Evolutionary conservation across 2,888 invertebrate species (phyloP), one percentile per base, ranked within the genome.

Genomic region (Psylliodes chrysocephalus): DNA sequence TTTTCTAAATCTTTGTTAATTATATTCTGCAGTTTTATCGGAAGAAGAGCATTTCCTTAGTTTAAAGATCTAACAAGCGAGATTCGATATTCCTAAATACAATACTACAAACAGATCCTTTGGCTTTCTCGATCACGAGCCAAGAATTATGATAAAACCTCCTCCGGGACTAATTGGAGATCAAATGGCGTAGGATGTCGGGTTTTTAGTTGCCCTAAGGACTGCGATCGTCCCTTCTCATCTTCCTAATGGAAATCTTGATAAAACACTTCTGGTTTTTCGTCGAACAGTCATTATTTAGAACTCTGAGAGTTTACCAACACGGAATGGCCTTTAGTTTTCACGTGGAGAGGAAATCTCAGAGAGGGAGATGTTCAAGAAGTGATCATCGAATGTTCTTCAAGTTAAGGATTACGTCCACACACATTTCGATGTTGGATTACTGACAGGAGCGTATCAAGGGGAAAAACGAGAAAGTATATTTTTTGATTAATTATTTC

Each of bases 161-260:
- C 72, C 64, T 53, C 57, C 10, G 72, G 67, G 69, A 69, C 68
- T 72, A 72, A 72, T 72, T 68, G 68, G 67, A 65, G 66, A 71
- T 69, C 68, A 69, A 69, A 69, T 71, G 44, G 67, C 64, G 62
- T 57, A 67, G 56, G 51, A 55, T 54, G 51, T 57, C 60, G 54
- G 57, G 53, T 67, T 62, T 60, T 60, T 60, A 56, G 61, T 61
- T 52, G 64, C 68, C 69, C 68, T 53, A 25, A 60, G 67, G 64
- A 62, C 64, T 55, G 17, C 54, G 54, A 59, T 64, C 57, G 47
- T 60, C 61, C 60, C 63, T 66, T 64, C 68, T 65, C 65, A 69
- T 69, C 67, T 66, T 67, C 67, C 63, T 64, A 69, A 71, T 71
- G 65, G 68, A 69, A 66, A 70, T 69, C 66, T 66, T 65, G 70